phyloP scores from a whole-genome alignment of 2,797 vertebrate species.

The Helostoma temminkii region DNA sequence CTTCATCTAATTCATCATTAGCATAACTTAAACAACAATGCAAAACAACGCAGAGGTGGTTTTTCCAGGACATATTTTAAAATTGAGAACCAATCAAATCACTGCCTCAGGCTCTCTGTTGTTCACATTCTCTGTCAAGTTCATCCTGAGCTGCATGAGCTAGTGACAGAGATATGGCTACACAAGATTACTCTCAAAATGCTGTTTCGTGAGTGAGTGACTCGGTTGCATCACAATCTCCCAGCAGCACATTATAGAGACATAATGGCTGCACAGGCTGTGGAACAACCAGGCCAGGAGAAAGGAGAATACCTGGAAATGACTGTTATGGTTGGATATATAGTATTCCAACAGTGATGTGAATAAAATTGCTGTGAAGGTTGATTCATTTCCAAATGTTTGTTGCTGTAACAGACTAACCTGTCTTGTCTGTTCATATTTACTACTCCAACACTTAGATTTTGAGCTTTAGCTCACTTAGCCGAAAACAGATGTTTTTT shows the following conservation, averaged over 20 bases:
- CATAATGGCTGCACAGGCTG: constrained; percentile 30
- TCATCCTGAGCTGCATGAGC: constrained; percentile 18
- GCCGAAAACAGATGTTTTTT: constrained; percentile 14
- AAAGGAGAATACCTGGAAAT: constrained; percentile 28
- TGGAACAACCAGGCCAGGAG: constrained; percentile 14
- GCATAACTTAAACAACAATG: constrained; percentile 44
- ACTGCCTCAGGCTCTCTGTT: constrained; percentile 36
- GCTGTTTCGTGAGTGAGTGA: constrained; percentile 61
- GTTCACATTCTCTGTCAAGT: constrained; percentile 33
- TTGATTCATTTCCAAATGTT: not conserved
- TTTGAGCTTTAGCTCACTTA: constrained; percentile 21
- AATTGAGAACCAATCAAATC: constrained; percentile 59
- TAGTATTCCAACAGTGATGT: not conserved
- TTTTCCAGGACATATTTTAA: constrained; percentile 41
- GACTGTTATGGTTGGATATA: not conserved
- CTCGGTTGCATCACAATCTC: constrained; percentile 53
- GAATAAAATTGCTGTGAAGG: not conserved
- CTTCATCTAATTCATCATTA: constrained; percentile 50
- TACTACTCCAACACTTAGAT: not conserved
- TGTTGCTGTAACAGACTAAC: not conserved
- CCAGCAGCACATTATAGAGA: constrained; percentile 50
- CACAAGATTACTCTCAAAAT: constrained; percentile 53
- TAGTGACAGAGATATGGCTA: constrained; percentile 43
- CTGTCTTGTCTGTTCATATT: not conserved
- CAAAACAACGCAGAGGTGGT: constrained; percentile 42